Evolutionary conservation across 2,888 invertebrate species (phyloP).

Genomic region (Didymodactylos carnosus): DNA sequence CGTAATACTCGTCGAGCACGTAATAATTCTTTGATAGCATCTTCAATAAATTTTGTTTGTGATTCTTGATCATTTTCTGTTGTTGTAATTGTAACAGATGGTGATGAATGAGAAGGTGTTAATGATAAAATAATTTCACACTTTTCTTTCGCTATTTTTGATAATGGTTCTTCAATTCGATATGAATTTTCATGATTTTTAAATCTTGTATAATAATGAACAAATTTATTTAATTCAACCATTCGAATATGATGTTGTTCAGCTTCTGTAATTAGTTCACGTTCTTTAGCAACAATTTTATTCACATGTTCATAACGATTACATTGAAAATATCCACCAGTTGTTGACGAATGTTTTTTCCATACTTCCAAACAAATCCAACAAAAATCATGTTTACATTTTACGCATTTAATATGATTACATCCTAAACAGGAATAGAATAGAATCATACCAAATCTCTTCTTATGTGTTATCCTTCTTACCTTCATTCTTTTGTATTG

Average conservation of each 20-base stretch:
- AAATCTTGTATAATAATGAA: slow-evolving; percentile 47
- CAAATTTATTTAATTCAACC: slow-evolving; percentile 32
- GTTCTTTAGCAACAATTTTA: slow-evolving; percentile 44
- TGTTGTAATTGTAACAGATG: neutral
- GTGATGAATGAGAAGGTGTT: neutral
- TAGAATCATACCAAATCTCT: too few relatives aligned
- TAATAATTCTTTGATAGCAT: slow-evolving; percentile 45
- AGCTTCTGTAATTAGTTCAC: slow-evolving; percentile 44
- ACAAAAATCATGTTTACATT: slow-evolving; percentile 53
- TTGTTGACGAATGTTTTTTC: slow-evolving; percentile 50
- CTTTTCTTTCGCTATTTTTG: slow-evolving; percentile 43
- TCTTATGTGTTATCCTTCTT: too few relatives aligned
- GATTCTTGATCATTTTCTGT: neutral
- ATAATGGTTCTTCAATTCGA: slow-evolving; percentile 43
- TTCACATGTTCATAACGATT: slow-evolving; percentile 46
- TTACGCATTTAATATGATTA: slow-evolving; percentile 53
- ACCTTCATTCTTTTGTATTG: slow-evolving; percentile 51
- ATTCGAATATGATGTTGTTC: slow-evolving; percentile 31
- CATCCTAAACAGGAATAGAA: slow-evolving; percentile 31
- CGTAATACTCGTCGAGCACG: slow-evolving; percentile 46
- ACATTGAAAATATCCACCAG: slow-evolving; percentile 50
- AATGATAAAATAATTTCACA: slow-evolving; percentile 3
- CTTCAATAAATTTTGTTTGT: slow-evolving; percentile 40
- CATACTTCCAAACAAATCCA: slow-evolving; percentile 53
- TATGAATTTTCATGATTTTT: slow-evolving; percentile 48